Evolutionary conservation across 1,140 invertebrate genomes (phyloP).

Genomic region (Lordiphosa mommai): DNA sequence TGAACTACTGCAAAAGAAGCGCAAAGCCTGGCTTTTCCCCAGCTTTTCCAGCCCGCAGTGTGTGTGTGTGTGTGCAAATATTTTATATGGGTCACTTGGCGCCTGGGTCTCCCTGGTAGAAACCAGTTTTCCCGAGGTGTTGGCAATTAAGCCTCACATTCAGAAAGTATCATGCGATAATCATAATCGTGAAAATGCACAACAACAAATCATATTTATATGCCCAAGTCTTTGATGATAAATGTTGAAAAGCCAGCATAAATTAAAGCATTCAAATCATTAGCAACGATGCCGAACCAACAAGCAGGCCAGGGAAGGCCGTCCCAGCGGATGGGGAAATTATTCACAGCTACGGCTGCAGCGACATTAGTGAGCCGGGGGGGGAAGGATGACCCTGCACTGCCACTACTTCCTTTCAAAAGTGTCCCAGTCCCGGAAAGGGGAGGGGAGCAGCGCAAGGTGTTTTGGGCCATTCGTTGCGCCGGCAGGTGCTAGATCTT

Average conservation of each 20-base stretch:
- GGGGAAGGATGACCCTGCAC: slow-evolving; percentile 15
- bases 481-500: slow-evolving; percentile 51
- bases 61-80: slow-evolving; percentile 11
- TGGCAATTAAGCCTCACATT: slow-evolving; percentile 28
- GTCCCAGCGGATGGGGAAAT: slow-evolving; percentile 73
- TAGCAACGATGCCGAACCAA: slow-evolving; percentile 76
- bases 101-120: slow-evolving; percentile 35
- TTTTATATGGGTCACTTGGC: slow-evolving; percentile 64
- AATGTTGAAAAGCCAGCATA: slow-evolving; percentile 53
- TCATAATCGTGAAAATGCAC: slow-evolving; percentile 28
- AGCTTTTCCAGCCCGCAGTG: slow-evolving; percentile 15
- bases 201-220: slow-evolving; percentile 46
- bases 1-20: slow-evolving; percentile 31
- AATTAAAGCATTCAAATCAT: slow-evolving; percentile 72
- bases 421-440: slow-evolving; percentile 27
- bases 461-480: slow-evolving; percentile 50
- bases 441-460: slow-evolving; percentile 27
- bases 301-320: slow-evolving; percentile 37
- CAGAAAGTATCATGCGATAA: background rate
- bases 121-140: slow-evolving; percentile 55
- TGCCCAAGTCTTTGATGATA: slow-evolving; percentile 59
- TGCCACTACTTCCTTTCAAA: slow-evolving; percentile 4
- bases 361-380: slow-evolving; percentile 40
- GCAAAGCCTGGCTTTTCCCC: slow-evolving; percentile 30
- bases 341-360: slow-evolving; percentile 73